phyloP scores from a whole-genome alignment of 2,888 invertebrate species.

The Nasonia oneida region DNA sequence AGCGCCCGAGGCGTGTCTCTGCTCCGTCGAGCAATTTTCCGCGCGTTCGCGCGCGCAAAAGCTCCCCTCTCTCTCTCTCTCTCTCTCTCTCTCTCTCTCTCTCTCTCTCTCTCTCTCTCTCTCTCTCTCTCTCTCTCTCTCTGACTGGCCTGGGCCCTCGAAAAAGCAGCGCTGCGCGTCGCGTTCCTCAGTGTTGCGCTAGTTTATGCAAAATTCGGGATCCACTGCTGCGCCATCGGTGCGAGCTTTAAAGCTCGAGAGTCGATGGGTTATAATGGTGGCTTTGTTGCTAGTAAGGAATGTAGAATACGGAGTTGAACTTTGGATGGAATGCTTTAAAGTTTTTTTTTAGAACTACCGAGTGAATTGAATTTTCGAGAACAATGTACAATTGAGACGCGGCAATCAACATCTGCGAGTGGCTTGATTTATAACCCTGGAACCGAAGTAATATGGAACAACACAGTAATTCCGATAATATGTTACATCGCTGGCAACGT shows the following conservation, averaged over 20 bases:
- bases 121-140: too few species aligned
- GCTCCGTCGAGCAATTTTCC: conserved; percentile 28
- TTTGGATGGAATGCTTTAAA: background rate
- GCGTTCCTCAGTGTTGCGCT: conserved; percentile 2
- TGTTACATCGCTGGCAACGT: background rate
- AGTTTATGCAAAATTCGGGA: conserved; percentile 32
- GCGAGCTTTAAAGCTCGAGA: background rate
- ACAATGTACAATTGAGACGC: background rate
- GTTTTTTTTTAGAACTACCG: too few species aligned
- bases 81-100: too few species aligned
- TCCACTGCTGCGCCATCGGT: background rate
- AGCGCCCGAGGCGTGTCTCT: conserved; percentile 16
- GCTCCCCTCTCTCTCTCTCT: background rate
- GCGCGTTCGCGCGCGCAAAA: conserved; percentile 1
- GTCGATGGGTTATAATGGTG: background rate
- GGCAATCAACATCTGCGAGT: too few species aligned
- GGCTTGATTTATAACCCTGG: background rate
- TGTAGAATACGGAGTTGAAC: background rate
- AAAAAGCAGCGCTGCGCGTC: conserved; percentile 7
- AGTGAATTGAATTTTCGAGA: background rate
- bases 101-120: too few species aligned
- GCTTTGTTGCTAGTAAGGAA: background rate
- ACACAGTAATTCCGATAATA: background rate
- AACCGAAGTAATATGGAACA: background rate
- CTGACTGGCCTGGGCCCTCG: background rate